Percentiles rank a stretch among this genome's conserved stretches.
Evolutionary conservation across 2,113 vertebrate genomes (phyloP).

Genomic region (Motacilla tschutschensis): DNA sequence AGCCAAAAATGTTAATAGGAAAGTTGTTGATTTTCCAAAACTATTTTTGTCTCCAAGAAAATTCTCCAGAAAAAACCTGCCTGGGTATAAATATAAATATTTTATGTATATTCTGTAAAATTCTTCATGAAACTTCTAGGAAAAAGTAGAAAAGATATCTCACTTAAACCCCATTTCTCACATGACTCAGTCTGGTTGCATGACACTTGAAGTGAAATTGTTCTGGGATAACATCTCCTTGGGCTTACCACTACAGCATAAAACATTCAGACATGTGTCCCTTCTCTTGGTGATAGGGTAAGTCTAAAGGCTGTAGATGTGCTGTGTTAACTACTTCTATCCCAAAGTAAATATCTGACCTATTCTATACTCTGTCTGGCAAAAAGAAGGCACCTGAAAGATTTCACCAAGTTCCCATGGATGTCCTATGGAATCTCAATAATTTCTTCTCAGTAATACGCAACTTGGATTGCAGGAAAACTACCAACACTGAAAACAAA

Average conservation of each 20-base stretch:
- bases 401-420: background rate
- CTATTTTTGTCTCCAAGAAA: background rate
- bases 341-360: background rate
- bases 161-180: background rate
- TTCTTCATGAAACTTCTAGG: background rate
- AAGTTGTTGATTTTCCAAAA: background rate
- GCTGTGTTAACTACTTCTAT: background rate
- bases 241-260: background rate
- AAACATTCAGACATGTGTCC: background rate
- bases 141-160: background rate
- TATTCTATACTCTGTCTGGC: background rate
- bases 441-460: background rate
- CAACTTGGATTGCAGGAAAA: background rate
- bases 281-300: background rate
- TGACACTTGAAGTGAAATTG: background rate
- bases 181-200: background rate
- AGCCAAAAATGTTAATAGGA: background rate
- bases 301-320: background rate
- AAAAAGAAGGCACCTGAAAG: background rate
- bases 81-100: background rate
- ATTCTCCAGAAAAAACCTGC: background rate
- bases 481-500: background rate
- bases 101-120: background rate
- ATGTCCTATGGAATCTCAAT: fast-evolving
- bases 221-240: background rate